phyloP scores from a whole-genome alignment of 2,113 vertebrate species.

The Neolamprologus sp. region DNA sequence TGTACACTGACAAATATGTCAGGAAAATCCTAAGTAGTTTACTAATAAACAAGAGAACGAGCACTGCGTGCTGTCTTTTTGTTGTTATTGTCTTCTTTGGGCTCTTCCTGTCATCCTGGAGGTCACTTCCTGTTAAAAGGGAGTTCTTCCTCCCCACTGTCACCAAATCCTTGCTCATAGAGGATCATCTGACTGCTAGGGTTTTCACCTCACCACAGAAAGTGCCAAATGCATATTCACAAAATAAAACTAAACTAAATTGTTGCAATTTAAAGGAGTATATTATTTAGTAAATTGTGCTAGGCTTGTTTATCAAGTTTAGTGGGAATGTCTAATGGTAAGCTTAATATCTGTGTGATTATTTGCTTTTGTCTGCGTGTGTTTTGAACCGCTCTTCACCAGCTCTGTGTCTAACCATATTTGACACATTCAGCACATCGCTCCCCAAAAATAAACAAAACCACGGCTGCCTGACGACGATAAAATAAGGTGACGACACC shows the following conservation, averaged over 20 bases:
- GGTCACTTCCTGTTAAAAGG: not conserved
- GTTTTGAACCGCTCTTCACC: not conserved
- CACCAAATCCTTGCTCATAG: not conserved
- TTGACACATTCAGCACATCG: conserved; percentile 40
- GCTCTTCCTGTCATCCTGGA: not conserved
- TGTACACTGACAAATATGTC: not conserved
- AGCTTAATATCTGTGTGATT: not conserved
- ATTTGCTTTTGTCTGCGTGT: not conserved
- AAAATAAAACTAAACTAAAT: not conserved
- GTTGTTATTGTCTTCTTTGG: not conserved
- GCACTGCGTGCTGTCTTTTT: not conserved
- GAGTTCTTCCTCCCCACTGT: not conserved
- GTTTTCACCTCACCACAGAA: not conserved
- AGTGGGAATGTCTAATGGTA: not conserved
- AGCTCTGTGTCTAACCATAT: conserved; percentile 16
- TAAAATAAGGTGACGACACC: not conserved
- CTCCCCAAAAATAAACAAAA: conserved; percentile 40
- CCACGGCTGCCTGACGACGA: not conserved
- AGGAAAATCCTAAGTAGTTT: not conserved
- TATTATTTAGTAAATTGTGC: not conserved
- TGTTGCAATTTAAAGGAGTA: not conserved
- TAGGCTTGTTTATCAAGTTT: not conserved
- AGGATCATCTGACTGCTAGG: not conserved
- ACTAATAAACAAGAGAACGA: not conserved
- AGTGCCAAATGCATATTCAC: not conserved